Evolutionary conservation across 1,140 invertebrate genomes (phyloP).

Genomic region (Trachelipus rathkii): DNA sequence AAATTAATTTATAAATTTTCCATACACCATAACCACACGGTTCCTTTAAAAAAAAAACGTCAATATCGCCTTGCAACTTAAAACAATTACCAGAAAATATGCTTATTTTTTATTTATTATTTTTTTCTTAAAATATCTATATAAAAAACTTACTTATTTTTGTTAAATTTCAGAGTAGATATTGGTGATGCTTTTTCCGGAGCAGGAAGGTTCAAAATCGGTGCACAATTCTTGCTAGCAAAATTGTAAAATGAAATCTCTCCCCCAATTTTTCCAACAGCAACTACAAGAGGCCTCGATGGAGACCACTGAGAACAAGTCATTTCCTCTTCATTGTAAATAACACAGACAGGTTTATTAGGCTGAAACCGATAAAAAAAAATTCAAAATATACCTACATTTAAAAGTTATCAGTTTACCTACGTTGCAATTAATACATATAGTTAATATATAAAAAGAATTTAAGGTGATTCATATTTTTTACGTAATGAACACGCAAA

Average conservation of each 20-base stretch:
- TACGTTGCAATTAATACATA: not conserved
- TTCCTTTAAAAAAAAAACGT: no score
- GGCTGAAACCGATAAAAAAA: slow-evolving; percentile 27
- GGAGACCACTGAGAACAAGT: slow-evolving; percentile 33
- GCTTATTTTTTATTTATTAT: no score
- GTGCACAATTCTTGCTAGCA: slow-evolving; percentile 12
- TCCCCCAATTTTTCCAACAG: slow-evolving; percentile 9
- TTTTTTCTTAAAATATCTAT: not conserved
- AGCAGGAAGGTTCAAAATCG: slow-evolving; percentile 26
- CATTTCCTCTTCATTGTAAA: slow-evolving; percentile 32
- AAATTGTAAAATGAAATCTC: slow-evolving; percentile 26
- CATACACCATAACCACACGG: no score
- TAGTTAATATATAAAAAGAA: no score
- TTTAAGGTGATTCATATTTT: no score
- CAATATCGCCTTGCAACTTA: no score
- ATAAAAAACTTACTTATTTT: slow-evolving; percentile 27
- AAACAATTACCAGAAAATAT: no score
- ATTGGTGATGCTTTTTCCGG: slow-evolving; percentile 25
- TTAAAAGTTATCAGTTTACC: not conserved
- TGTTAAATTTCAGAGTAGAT: slow-evolving; percentile 27
- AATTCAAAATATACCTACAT: not conserved
- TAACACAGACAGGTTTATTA: slow-evolving; percentile 35
- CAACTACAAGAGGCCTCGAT: slow-evolving; percentile 29
- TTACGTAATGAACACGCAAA: no score
- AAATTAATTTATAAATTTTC: no score